Evolutionary conservation across 2,113 vertebrate genomes (phyloP), one percentile per base, ranked within the genome.

Genomic region (Hippocampus comes): DNA sequence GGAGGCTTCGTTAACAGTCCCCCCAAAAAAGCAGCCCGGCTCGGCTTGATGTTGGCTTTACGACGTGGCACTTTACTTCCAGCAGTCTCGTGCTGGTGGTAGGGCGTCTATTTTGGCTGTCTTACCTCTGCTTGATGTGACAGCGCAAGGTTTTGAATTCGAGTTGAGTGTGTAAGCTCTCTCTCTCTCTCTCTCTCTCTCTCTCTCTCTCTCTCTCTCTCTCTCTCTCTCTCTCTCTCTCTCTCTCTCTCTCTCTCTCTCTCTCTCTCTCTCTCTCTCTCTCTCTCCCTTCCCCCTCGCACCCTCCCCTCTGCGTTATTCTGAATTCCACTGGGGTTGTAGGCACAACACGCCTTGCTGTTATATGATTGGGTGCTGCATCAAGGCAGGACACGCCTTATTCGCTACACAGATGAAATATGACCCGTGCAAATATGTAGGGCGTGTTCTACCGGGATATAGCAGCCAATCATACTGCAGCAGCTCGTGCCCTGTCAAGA

Each of bases 101-200:
- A 78, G 73, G 83, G 74, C 83, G 76, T 76, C 72, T 73, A 82
- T 84, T 79, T 76, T 80, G 82, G 85, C 90, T 91, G 91, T 91
- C 93, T 93, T 94, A 94, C 93, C 93, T 93, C 89, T 82, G 84
- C 88, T 92, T 88, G 87, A 81, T 92, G 78, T 92, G 91, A 94
- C 92, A 94, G 91, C 89, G 89, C 88, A 89, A 78, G 91, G 86
- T 92, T 93, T 61, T 92, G 89, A 91, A 85, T 90, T 84, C 91
- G 89, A 91, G 84, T 87, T 89, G 84, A 87, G 83, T 88, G 76
- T 80, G 83, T 87, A 75, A 51, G 25, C 67, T 72, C 74, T 69
- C 63, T 63, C 60, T 73, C 74, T 66, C 76, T 77, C 83, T 75
- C 60, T 43, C 81, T 17, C 51, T 49, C 67, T 67, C 80, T 68